Conservation (phyloP, 2,888 invertebrate genomes). For the Molorchus minor region DNA sequence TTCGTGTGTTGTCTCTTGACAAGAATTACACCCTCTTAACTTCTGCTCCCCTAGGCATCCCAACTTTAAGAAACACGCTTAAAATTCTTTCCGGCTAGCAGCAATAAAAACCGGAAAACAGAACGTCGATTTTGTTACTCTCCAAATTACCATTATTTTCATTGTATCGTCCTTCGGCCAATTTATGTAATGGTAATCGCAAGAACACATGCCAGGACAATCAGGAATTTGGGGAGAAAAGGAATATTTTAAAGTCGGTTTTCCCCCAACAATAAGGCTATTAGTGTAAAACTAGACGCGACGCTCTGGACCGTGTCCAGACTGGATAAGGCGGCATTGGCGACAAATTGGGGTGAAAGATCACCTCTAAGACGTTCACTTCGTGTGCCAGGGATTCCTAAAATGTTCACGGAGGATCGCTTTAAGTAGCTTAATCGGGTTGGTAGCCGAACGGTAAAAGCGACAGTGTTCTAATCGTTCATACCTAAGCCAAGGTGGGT, state of each 20-base stretch:
- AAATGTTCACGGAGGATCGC: constrained; percentile 29
- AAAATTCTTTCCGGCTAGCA: no score
- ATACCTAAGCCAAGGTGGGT: no score
- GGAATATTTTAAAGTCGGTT: constrained; percentile 59
- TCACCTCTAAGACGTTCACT: constrained; percentile 57
- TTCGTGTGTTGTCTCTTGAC: no score
- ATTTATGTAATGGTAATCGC: constrained; percentile 34
- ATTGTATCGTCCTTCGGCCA: constrained; percentile 12
- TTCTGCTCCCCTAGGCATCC: no score
- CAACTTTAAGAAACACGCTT: no score
- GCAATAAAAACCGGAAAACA: background rate
- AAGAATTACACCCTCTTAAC: no score
- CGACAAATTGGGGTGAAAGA: constrained; percentile 64
- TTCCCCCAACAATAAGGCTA: constrained; percentile 61
- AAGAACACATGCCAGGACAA: constrained; percentile 41
- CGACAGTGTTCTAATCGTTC: no score
- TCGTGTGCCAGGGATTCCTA: constrained; percentile 43
- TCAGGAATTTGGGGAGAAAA: constrained; percentile 40
- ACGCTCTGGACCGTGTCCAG: constrained; percentile 62
- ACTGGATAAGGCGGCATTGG: constrained; percentile 60
- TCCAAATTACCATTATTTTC: constrained; percentile 7
- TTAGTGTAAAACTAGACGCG: constrained; percentile 63
- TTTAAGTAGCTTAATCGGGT: no score
- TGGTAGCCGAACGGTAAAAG: no score
- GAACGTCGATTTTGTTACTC: background rate